Base-by-base conservation (phyloP, 1,140 invertebrate species). In the Lepidostoma basale region DNA sequence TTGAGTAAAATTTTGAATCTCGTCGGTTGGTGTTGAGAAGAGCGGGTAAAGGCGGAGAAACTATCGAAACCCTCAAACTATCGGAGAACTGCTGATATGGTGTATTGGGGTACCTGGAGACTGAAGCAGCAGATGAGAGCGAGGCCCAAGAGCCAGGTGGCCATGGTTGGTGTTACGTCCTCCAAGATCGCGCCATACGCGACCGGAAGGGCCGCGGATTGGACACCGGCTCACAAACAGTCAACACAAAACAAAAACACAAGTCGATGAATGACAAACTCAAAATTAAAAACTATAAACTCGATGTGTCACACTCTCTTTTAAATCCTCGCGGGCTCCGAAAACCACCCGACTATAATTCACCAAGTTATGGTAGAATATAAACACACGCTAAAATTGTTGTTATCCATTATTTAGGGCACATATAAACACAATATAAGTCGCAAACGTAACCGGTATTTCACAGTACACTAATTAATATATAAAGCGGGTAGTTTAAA, bases 311-410 rank as follows among this genome's bases (percentile, higher is more conserved):
- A 60, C 56, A 60, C 56, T 60, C 39, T 60, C 39, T 20, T 10
- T 60, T 42, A 14, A 40, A 60, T 60, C 36, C 39, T 60, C 56
- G 56, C 23, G 42, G 56, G 56, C 42, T 60, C 56, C 36, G n/a
- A 60, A 60, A 60, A 60, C 20, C 56, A 60, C 25, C 36, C 9
- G 33, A 56, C 33, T 33, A 28, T 56, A 62, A 44, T 64, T 64
- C 62, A 64, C 30, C 62, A 49, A 64, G 62, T 64, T 64, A 64
- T 33, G 20, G n/a, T n/a, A n/a, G n/a, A n/a, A n/a, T n/a, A 64
- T 64, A 64, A 49, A 64, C 62, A 64, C 62, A 64, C 62, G 62
- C 42, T 28, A 64, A 64, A 52, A 64, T 47, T 64, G 62, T 64
- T 64, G 62, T 64, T 64, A 64, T 64, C 62, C 62, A 64, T 64